phyloP scores from a whole-genome alignment of 2,113 vertebrate species.

The Strix uralensis region DNA sequence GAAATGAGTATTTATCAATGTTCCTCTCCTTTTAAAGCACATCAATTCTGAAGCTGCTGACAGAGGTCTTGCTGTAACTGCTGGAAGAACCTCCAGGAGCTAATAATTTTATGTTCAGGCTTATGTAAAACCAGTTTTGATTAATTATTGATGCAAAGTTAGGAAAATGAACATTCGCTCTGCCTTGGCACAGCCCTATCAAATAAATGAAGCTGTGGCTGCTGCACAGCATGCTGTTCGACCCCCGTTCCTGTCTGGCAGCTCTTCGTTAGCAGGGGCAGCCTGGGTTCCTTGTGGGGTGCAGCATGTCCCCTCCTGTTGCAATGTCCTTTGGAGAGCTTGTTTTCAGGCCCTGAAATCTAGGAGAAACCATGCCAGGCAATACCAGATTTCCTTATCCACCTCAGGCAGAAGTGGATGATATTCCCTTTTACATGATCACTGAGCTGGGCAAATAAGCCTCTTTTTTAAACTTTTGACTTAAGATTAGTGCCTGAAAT shows the following conservation, averaged over 20 bases:
- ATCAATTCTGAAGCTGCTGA: slow-evolving; percentile 43
- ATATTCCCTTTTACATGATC: background rate
- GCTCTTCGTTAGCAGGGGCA: background rate
- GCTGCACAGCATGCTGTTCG: background rate
- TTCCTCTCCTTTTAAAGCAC: background rate
- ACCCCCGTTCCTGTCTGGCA: background rate
- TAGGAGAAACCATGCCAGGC: background rate
- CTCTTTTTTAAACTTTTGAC: background rate
- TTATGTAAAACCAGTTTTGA: slow-evolving; percentile 70
- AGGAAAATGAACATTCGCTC: slow-evolving; percentile 59
- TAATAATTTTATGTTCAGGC: slow-evolving; percentile 67
- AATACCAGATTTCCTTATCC: background rate
- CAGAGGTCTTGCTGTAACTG: slow-evolving; percentile 36
- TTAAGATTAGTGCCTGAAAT: slow-evolving; percentile 13
- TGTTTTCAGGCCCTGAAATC: background rate
- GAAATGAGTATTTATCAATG: slow-evolving; percentile 32
- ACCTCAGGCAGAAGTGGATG: background rate
- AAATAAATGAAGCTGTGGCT: background rate
- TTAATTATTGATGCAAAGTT: slow-evolving; percentile 76
- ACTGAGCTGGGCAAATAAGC: background rate
- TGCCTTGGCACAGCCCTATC: slow-evolving; percentile 38
- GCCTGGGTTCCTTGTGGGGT: fast-evolving
- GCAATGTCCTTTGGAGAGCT: background rate
- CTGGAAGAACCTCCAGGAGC: slow-evolving; percentile 59
- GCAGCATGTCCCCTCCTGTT: fast-evolving